Evolutionary conservation across 2,113 vertebrate genomes (phyloP).

Genomic region (Aspiorhynchus laticeps): DNA sequence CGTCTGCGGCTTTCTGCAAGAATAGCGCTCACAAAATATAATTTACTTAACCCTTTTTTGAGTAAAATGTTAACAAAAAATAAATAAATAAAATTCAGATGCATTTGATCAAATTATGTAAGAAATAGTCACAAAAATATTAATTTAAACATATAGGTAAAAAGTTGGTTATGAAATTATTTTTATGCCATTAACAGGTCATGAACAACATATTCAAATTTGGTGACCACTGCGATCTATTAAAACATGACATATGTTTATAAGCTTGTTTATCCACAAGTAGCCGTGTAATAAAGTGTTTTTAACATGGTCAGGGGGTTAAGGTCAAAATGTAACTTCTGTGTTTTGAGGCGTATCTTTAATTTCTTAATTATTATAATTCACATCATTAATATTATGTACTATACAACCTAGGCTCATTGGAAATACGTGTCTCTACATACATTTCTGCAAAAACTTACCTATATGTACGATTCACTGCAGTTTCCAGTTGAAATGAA

Average conservation of each 20-base stretch:
- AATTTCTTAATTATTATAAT: too few species aligned
- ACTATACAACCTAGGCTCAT: too few species aligned
- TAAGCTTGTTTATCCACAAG: not conserved
- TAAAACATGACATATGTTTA: not conserved
- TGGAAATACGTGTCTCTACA: too few species aligned
- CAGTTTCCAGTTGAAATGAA: too few species aligned
- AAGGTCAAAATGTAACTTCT: too few species aligned
- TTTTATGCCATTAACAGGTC: constrained; percentile 1
- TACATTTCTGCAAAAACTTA: too few species aligned
- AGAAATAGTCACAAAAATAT: not conserved
- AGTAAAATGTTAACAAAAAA: not conserved
- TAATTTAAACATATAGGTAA: not conserved
- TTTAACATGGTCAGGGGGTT: not conserved
- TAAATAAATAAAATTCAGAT: not conserved
- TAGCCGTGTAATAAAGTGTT: not conserved
- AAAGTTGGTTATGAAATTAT: not conserved
- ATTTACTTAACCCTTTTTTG: constrained; percentile 22
- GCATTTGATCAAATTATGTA: not conserved
- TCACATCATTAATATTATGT: too few species aligned
- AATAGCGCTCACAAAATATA: not conserved
- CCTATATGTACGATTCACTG: too few species aligned
- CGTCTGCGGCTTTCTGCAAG: not conserved
- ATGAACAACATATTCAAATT: not conserved
- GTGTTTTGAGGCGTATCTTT: too few species aligned
- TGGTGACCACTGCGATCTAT: not conserved